Evolutionary conservation across 2,113 vertebrate genomes (phyloP).

Genomic region (Lepisosteus oculatus): DNA sequence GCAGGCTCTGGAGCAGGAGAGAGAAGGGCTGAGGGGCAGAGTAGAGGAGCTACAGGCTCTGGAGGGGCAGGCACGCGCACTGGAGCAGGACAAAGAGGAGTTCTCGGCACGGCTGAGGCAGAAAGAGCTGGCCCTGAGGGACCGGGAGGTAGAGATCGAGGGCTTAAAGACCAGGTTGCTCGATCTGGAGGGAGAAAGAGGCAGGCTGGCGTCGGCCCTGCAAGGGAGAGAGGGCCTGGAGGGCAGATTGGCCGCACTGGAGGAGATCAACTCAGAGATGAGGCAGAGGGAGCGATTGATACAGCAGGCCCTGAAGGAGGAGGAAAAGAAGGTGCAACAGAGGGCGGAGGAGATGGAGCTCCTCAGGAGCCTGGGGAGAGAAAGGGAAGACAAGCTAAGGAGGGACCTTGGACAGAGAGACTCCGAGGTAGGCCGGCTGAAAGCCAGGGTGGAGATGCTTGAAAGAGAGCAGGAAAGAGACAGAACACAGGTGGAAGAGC

Average conservation of each 20-base stretch:
- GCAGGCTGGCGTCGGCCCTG: conserved; percentile 13
- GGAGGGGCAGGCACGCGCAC: conserved; percentile 11
- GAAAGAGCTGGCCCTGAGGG: conserved; percentile 18
- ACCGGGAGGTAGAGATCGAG: conserved; percentile 6
- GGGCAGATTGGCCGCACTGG: not conserved
- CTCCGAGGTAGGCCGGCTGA: conserved; percentile 36
- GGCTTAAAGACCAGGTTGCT: conserved; percentile 11
- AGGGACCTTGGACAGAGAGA: conserved; percentile 25
- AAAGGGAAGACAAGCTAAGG: conserved; percentile 10
- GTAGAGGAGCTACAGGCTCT: conserved; percentile 16
- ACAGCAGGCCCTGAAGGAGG: not conserved
- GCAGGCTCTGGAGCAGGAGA: conserved; percentile 21
- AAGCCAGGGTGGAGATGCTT: conserved; percentile 25
- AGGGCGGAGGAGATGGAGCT: conserved; percentile 10
- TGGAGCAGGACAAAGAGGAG: conserved; percentile 23
- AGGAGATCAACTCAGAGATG: conserved; percentile 18
- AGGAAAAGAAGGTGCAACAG: not conserved
- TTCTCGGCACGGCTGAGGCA: conserved; percentile 2
- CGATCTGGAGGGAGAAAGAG: conserved; percentile 21
- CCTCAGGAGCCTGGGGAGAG: conserved; percentile 4
- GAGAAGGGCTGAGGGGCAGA: conserved; percentile 22
- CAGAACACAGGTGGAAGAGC: conserved; percentile 32
- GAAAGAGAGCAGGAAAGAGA: conserved; percentile 37
- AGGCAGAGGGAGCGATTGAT: conserved; percentile 15
- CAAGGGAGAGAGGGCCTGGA: not conserved